These are phyloP conservation scores for Onthophagus sagittarius DNA, from an alignment of 2,888 invertebrate genomes.

Conservation along the genomic window DNA sequence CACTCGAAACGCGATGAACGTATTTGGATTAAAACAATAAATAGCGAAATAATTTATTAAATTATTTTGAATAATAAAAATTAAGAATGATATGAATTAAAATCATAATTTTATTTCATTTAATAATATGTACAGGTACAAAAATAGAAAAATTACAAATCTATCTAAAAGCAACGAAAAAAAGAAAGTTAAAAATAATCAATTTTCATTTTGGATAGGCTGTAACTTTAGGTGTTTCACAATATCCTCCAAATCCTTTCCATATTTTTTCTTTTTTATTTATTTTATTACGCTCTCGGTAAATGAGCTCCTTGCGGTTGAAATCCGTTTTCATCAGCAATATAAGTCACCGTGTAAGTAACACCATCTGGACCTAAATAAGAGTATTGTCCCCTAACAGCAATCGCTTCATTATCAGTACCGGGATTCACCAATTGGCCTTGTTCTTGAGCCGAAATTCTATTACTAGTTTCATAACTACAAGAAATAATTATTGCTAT, in stretches of 20 bases:
- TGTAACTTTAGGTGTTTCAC: too few species aligned
- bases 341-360: conserved; percentile 58
- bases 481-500: conserved; percentile 2
- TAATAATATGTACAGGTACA: background rate
- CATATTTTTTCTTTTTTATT: background rate
- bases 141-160: conserved; percentile 2
- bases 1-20: too few species aligned
- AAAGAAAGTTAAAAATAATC: background rate
- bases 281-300: conserved; percentile 32
- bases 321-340: conserved; percentile 60
- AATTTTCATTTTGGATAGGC: too few species aligned
- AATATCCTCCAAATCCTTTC: background rate
- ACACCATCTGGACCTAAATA: conserved; percentile 60
- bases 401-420: conserved; percentile 59
- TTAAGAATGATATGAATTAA: too few species aligned
- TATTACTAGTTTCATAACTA: conserved; percentile 63
- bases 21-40: too few species aligned
- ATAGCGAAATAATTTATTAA: too few species aligned
- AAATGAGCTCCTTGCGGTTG: conserved; percentile 51
- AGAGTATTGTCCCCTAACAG: conserved; percentile 58
- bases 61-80: too few species aligned
- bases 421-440: conserved; percentile 58
- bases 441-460: conserved; percentile 58
- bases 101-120: background rate
- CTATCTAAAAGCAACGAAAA: background rate